A percentile compares a stretch with the other conserved stretches of the same genome.
Conservation (phyloP, 2,113 vertebrate species). For the Delphinus delphis region DNA sequence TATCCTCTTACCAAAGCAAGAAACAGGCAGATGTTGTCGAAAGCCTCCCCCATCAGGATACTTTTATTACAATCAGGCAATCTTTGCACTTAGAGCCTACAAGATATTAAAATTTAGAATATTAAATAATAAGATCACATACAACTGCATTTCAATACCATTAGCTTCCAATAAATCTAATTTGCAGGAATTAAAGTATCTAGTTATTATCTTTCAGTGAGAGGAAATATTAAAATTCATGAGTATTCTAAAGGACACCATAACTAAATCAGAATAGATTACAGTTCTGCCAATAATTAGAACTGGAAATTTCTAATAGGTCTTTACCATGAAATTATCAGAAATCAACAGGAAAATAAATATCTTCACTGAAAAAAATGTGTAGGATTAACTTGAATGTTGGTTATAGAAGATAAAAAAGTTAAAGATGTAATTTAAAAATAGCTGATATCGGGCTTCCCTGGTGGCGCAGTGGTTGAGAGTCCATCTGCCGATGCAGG, state of each 20-base stretch:
- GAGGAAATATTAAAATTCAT: slow-evolving; percentile 75
- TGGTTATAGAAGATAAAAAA: neutral
- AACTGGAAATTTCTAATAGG: neutral
- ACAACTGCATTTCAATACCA: slow-evolving; percentile 50
- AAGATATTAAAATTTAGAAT: slow-evolving; percentile 69
- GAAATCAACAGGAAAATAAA: slow-evolving; percentile 52
- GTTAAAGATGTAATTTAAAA: slow-evolving; percentile 24
- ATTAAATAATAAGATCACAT: slow-evolving; percentile 73
- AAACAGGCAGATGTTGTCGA: slow-evolving; percentile 22
- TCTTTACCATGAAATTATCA: slow-evolving; percentile 43
- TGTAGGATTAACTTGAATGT: slow-evolving; percentile 28
- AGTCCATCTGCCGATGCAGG: too few species aligned
- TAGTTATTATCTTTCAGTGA: slow-evolving; percentile 66
- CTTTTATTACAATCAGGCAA: slow-evolving; percentile 55
- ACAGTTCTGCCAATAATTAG: slow-evolving; percentile 33
- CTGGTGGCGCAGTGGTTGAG: too few species aligned
- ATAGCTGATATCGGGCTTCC: neutral
- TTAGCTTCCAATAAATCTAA: slow-evolving; percentile 73
- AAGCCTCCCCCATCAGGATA: neutral
- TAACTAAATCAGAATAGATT: slow-evolving; percentile 63
- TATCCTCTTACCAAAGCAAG: slow-evolving; percentile 28
- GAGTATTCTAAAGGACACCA: slow-evolving; percentile 61
- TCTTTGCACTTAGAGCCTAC: slow-evolving; percentile 43
- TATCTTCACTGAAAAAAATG: neutral
- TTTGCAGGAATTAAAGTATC: slow-evolving; percentile 70